Evolutionary conservation across 2,888 invertebrate genomes (phyloP), one percentile per base, ranked within the genome.

Genomic region (Tachina grossa): DNA sequence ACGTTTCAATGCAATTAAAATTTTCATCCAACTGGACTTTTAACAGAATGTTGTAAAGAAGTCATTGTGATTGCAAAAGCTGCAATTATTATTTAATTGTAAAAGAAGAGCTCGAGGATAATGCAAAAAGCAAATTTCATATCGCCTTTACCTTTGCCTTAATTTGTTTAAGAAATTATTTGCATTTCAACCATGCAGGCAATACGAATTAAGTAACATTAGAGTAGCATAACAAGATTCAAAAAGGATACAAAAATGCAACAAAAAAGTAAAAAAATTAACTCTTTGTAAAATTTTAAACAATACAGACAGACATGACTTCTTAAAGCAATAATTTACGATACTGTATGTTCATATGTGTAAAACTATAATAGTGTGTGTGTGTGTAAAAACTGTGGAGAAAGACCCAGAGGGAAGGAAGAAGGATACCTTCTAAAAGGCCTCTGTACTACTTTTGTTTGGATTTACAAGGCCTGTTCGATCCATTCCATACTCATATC

Each of bases 151-250:
- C 39, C 61, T 72, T 80, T 66, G 55, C 16, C 49, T 14, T 75
- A 75, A 75, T 61, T 31, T 74, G 53, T 75, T 81, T 81, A 81
- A 39, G 51, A 75, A 74, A 61, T 68, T 68, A 81, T 61, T 81
- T 81, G 45, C 53, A 74, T 75, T 61, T 31, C 8, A 66, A 31
- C 57, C 66, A 80, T 43, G 22, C 49, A 43, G 43, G 31, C 51
- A 43, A 53, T 47, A 39, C 10, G 53, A 81, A 80, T 45, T 53
- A 55, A 72, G 53, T 31, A 75, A 43, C 43, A 79, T 22, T 68
- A 39, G 19, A 71, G 14, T 4, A 16, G 9, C n/a, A 41, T 1
- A 19, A 19, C 39, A 31, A 31, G 5, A 19, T 9, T 43, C 13
- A 61, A 57, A 55, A 68, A 0, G 1, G 1, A 66, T 31, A 39